phyloP scores from a whole-genome alignment of 2,888 invertebrate genomes.

The Dasypolia templi region DNA sequence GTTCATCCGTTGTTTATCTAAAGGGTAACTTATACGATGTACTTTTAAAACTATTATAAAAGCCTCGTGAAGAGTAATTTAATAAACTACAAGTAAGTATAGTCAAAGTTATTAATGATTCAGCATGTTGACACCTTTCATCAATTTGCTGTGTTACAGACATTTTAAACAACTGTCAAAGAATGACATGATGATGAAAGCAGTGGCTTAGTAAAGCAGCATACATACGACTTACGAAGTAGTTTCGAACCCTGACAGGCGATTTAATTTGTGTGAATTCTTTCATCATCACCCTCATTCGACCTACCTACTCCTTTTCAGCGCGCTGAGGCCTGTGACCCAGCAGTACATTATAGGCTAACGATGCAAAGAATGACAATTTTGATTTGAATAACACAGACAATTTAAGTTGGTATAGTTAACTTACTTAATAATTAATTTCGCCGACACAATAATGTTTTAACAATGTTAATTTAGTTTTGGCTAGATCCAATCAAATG shows the following conservation, averaged over 20 bases:
- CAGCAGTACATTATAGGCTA: too few species aligned
- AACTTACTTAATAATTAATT: background rate
- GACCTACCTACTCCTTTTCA: too few species aligned
- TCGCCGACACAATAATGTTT: constrained; percentile 1
- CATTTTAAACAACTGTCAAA: background rate
- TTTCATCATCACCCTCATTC: too few species aligned
- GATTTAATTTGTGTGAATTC: too few species aligned
- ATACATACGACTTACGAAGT: too few species aligned
- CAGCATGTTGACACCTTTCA: background rate
- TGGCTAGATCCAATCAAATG: background rate
- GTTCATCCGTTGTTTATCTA: constrained; percentile 40
- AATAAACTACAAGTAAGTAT: background rate
- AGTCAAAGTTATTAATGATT: background rate
- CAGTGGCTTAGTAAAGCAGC: too few species aligned
- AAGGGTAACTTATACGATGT: background rate
- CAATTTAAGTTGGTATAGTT: background rate
- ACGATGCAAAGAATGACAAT: too few species aligned
- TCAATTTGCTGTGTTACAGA: background rate
- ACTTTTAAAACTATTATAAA: background rate
- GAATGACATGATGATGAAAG: too few species aligned
- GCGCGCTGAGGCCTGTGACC: too few species aligned
- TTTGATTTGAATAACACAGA: background rate
- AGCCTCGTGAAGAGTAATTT: background rate
- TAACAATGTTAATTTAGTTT: constrained; percentile 3
- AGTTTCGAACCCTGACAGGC: too few species aligned